Conservation (phyloP, 2,113 vertebrate species). For the Ciconia maguari region DNA sequence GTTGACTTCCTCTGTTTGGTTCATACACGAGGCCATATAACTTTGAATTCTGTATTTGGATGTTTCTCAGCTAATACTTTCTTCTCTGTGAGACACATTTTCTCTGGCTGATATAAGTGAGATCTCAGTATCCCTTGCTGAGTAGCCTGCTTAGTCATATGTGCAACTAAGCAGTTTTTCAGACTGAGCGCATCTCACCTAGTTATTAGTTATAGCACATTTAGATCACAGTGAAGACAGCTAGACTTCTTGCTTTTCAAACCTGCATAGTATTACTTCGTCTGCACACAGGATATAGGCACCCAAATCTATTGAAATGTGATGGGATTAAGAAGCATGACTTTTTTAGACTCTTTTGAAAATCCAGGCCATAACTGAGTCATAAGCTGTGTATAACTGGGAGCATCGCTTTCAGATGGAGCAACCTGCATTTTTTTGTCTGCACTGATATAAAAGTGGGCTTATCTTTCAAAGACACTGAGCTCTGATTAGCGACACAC, state of each 20-base stretch:
- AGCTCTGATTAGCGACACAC: not conserved
- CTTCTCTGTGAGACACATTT: not conserved
- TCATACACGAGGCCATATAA: not conserved
- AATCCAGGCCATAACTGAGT: not conserved
- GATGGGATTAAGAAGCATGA: slow-evolving; percentile 10
- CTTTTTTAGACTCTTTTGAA: slow-evolving; percentile 4
- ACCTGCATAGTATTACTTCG: not conserved
- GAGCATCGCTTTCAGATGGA: not conserved
- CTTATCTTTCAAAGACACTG: not conserved
- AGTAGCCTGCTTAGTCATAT: slow-evolving; percentile 4
- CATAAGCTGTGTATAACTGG: not conserved
- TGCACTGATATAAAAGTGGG: not conserved
- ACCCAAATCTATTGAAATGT: slow-evolving; percentile 6
- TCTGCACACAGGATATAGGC: not conserved
- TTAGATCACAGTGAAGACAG: not conserved
- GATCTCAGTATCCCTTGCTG: not conserved
- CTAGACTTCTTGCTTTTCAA: slow-evolving; percentile 5
- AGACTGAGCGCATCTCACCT: not conserved
- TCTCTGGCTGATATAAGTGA: not conserved
- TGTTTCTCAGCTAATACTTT: not conserved
- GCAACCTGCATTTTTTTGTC: not conserved
- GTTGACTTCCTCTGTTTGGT: not conserved
- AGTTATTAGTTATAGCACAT: not conserved
- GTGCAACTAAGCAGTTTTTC: slow-evolving; percentile 5
- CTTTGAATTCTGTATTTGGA: not conserved